phyloP scores from a whole-genome alignment of 1,140 invertebrate genomes.

The Helicoverpa zea region DNA sequence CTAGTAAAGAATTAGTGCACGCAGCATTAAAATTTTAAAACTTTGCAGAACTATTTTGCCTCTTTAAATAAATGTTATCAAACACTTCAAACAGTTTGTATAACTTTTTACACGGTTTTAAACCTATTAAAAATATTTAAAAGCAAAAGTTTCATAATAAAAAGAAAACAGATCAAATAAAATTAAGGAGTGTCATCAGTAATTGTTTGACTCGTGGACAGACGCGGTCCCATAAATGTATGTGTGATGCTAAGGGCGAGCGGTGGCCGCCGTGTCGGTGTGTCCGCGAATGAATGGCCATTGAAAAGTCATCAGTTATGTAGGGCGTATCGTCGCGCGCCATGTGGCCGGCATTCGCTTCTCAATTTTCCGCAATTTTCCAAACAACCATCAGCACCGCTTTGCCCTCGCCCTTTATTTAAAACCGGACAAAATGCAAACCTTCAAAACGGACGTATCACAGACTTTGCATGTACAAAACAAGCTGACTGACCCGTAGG shows the following conservation, averaged over 20 bases:
- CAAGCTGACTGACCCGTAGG: conserved; percentile 48
- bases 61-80: no score
- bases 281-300: conserved; percentile 79
- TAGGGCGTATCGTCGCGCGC: conserved; percentile 79
- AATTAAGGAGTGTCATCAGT: conserved; percentile 38
- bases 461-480: conserved; percentile 47
- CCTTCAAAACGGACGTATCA: conserved; percentile 50
- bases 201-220: conserved; percentile 62
- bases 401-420: conserved; percentile 65
- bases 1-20: no score
- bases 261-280: conserved; percentile 53
- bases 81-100: no score
- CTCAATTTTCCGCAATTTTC: conserved; percentile 78
- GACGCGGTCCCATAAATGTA: conserved; percentile 60
- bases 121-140: not conserved
- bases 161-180: conserved; percentile 1
- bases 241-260: conserved; percentile 56
- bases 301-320: conserved; percentile 85
- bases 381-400: conserved; percentile 71
- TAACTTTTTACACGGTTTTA: no score
- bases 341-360: conserved; percentile 74
- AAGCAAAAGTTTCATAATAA: not conserved
- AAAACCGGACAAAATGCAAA: conserved; percentile 60
- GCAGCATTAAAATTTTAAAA: no score
- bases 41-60: no score